These are phyloP conservation scores for Cheilosia vernalis DNA, from an alignment of 2,888 invertebrate genomes.

Conservation along the genomic window DNA sequence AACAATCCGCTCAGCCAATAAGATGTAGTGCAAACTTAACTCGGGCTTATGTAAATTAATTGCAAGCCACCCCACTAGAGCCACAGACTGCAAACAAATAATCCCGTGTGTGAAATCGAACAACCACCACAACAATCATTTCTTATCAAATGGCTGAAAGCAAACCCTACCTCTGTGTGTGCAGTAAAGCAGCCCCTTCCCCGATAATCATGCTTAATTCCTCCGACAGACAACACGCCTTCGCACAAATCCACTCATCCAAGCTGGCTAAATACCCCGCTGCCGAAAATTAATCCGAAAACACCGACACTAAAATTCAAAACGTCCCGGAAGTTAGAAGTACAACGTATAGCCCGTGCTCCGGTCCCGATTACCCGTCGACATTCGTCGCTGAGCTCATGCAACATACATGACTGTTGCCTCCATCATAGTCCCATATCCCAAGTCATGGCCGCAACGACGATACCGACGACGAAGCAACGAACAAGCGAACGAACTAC, in stretches of 20 bases:
- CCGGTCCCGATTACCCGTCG: constrained; percentile 8
- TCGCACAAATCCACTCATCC: constrained; percentile 65
- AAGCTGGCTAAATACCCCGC: constrained; percentile 56
- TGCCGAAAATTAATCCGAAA: constrained; percentile 74
- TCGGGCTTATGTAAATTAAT: constrained; percentile 22
- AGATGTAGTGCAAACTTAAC: constrained; percentile 23
- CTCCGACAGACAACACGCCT: constrained; percentile 62
- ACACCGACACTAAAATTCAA: constrained; percentile 75
- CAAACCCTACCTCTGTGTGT: constrained; percentile 22
- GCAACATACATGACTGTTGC: constrained; percentile 48
- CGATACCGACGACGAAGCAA: constrained; percentile 24
- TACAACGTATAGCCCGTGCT: constrained; percentile 19
- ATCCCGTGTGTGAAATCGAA: constrained; percentile 52
- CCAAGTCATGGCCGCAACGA: neutral
- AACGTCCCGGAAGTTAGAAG: constrained; percentile 69
- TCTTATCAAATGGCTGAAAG: constrained; percentile 35
- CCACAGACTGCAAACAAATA: constrained; percentile 36
- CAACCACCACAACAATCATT: constrained; percentile 35
- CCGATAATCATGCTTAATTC: constrained; percentile 56
- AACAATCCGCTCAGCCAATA: neutral
- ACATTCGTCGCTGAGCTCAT: constrained; percentile 36
- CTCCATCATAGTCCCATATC: constrained; percentile 7
- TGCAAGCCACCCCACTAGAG: constrained; percentile 21
- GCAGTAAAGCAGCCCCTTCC: constrained; percentile 1
- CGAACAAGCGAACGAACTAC: constrained; percentile 69